Conservation (phyloP, 1,140 invertebrate genomes). For the Aphis gossypii region DNA sequence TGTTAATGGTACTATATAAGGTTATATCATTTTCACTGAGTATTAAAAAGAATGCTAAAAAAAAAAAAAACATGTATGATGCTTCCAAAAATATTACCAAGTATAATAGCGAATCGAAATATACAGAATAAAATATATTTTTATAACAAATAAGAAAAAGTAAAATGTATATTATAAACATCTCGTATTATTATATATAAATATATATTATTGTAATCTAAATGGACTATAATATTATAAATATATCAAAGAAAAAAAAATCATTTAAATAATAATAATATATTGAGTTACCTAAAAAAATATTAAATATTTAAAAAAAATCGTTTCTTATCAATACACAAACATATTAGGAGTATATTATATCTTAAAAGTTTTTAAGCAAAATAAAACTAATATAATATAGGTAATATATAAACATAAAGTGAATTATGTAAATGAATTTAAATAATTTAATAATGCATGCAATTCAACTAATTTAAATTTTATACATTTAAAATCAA, state of each 20-base stretch:
- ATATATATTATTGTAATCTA: neutral
- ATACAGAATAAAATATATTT: neutral
- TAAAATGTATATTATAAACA: neutral
- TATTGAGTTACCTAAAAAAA: too few species aligned
- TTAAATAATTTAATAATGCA: too few species aligned
- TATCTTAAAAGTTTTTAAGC: too few species aligned
- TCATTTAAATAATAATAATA: too few species aligned
- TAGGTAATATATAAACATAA: too few species aligned
- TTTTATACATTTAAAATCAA: neutral
- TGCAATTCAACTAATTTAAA: neutral
- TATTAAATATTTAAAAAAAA: too few species aligned
- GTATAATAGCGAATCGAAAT: neutral
- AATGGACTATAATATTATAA: neutral
- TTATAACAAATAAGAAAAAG: neutral
- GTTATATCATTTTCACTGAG: slow-evolving; percentile 23
- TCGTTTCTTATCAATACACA: too few species aligned
- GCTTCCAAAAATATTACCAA: neutral
- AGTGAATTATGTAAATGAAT: too few species aligned
- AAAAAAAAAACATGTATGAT: neutral
- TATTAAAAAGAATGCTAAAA: neutral
- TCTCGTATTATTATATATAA: neutral
- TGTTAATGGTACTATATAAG: slow-evolving; percentile 31
- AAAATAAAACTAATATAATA: too few species aligned
- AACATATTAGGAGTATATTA: too few species aligned
- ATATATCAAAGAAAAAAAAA: too few species aligned